phyloP scores from a whole-genome alignment of 2,888 invertebrate genomes.

The Taenaris catops region DNA sequence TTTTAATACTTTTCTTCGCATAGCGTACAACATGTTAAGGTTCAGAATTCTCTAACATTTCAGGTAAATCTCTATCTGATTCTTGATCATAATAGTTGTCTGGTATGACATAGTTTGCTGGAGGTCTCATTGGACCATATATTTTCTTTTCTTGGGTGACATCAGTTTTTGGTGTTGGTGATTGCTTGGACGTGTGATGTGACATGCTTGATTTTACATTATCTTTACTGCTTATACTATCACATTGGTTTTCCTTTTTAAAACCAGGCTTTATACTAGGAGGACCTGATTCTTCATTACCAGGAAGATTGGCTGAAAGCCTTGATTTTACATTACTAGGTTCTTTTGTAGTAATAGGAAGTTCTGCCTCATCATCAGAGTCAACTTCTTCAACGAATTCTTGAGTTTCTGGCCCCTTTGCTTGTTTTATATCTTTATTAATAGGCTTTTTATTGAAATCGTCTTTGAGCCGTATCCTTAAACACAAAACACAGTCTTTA shows the following conservation, averaged over 20 bases:
- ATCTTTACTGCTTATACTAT: constrained; percentile 3
- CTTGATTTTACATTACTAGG: constrained; percentile 12
- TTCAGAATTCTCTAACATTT: constrained; percentile 54
- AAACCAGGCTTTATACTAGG: no score
- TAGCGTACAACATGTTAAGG: no score
- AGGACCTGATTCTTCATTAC: constrained; percentile 3
- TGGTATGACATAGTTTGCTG: constrained; percentile 64
- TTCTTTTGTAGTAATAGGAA: constrained; percentile 13
- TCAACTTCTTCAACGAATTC: constrained; percentile 78
- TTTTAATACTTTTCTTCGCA: no score
- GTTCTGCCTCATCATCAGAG: constrained; percentile 53
- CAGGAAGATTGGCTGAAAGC: no score
- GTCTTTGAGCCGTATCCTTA: constrained; percentile 71
- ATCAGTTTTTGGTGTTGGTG: no score
- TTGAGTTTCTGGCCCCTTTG: constrained; percentile 42
- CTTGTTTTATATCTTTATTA: constrained; percentile 27
- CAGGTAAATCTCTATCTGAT: constrained; percentile 63
- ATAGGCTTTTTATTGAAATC: constrained; percentile 44
- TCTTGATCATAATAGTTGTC: constrained; percentile 66
- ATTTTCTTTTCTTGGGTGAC: constrained; percentile 35
- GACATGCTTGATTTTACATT: constrained; percentile 3
- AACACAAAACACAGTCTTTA: no score
- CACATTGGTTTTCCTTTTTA: no score
- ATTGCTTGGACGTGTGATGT: background rate
- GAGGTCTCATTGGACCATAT: constrained; percentile 72